A percentile compares a stretch with the other conserved stretches of the same genome.
phyloP scores from a whole-genome alignment of 2,113 vertebrate species.

The Herpailurus yagouaroundi region DNA sequence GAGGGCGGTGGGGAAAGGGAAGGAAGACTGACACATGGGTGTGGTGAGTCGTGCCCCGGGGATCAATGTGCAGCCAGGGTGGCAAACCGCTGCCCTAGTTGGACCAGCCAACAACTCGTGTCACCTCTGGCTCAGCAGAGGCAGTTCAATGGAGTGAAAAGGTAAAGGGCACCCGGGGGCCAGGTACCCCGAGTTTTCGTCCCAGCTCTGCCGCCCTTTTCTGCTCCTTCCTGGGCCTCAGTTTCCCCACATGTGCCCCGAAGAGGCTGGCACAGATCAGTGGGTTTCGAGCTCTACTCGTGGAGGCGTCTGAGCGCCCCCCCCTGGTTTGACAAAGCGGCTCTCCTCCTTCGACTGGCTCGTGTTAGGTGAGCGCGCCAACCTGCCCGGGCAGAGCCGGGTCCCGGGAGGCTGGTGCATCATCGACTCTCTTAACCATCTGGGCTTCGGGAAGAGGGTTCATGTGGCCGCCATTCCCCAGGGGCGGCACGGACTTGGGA shows the following conservation, averaged over 20 bases:
- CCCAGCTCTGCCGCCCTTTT: not conserved
- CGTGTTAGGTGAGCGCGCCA: accelerated
- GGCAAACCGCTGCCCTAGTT: accelerated
- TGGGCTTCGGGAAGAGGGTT: not conserved
- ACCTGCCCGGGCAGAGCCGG: not conserved
- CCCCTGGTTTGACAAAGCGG: not conserved
- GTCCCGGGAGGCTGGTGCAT: accelerated
- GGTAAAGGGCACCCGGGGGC: not conserved
- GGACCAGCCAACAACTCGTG: accelerated
- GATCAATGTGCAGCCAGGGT: not conserved
- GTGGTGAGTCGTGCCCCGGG: accelerated
- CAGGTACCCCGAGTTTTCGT: not conserved
- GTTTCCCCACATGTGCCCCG: not conserved
- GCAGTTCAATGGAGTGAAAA: not conserved
- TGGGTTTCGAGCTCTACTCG: not conserved
- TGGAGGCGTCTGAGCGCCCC: not conserved
- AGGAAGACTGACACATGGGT: accelerated
- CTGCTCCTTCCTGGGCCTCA: not conserved
- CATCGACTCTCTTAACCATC: not conserved
- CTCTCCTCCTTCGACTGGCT: accelerated
- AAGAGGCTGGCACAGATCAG: not conserved
- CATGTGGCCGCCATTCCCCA: not conserved
- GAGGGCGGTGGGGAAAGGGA: not conserved
- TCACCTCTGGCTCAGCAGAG: not conserved
- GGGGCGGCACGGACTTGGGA: accelerated